These are phyloP conservation scores for Acanthosepion pharaonis DNA, from an alignment of 2,888 invertebrate species.

Conservation along the genomic window DNA sequence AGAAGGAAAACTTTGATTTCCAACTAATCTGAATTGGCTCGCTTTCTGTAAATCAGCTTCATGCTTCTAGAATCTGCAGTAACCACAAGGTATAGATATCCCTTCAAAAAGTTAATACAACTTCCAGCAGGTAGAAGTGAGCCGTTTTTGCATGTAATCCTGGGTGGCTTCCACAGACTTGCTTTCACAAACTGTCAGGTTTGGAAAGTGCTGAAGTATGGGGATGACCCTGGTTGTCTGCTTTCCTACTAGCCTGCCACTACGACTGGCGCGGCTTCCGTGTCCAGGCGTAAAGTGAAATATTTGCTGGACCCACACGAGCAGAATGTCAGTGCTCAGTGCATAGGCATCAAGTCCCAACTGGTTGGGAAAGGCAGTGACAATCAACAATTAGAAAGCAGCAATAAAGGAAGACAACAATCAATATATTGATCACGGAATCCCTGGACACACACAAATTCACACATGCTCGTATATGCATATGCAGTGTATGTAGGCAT, in stretches of 20 bases:
- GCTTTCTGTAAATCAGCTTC: background rate
- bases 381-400: background rate
- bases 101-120: background rate
- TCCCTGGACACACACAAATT: background rate
- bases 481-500: background rate
- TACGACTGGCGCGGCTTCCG: background rate
- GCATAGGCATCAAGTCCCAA: conserved; percentile 17
- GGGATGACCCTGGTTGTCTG: background rate
- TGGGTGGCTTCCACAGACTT: background rate
- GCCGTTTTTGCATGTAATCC: background rate
- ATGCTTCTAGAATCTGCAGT: background rate
- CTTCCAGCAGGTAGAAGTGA: background rate
- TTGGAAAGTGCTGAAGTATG: background rate
- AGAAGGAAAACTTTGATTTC: background rate
- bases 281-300: background rate
- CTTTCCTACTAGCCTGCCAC: background rate
- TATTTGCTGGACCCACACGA: background rate
- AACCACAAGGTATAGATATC: background rate
- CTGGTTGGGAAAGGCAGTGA: conserved; percentile 10
- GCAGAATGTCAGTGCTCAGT: conserved; percentile 5
- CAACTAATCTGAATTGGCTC: background rate
- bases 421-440: background rate
- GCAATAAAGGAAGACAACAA: background rate
- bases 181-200: background rate
- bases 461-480: background rate